Evolutionary conservation across 2,888 invertebrate species (phyloP), one percentile per base, ranked within the genome.

Genomic region (Platycheirus rosarum): DNA sequence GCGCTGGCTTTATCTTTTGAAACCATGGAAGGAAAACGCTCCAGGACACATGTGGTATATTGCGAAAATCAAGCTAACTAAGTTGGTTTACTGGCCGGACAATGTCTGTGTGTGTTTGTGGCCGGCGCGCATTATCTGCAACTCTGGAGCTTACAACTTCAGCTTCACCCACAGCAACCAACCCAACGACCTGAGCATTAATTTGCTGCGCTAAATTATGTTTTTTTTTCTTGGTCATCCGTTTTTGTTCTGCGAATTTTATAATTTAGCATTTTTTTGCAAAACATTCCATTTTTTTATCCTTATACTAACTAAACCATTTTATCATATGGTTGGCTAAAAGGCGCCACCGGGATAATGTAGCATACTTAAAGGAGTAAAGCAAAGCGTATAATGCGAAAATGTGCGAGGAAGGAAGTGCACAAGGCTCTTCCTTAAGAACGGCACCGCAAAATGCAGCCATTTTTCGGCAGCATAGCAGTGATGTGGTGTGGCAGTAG

Each of bases 161-260:
- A 73, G 63, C 51, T 14, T 37, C 35, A 46, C 65, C 63, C 63
- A 51, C 77, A 62, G 26, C 18, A 48, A 26, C 46, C 18, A 48
- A 26, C 46, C 42, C 48, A 44, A 20, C 62, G 35, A 60, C 42
- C 55, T 69, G 7, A 44, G 57, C 37, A 20, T 23, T 75, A 74
- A 69, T 65, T 51, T 75, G 42, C 51, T 65, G 18, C 49, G 16
- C 74, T 69, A 42, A 49, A 37, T 66, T 60, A 60, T 60, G 37
- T 8, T 66, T 62, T 49, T 53, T 42, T n/a, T 11, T 35, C 8
- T 42, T n/a, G 9, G 7, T 26, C 23, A 26, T 16, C 13, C 20
- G 29, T 42, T 65, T 35, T 68, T 68, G n/a, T 80, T 16, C 75
- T 80, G 65, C 23, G 53, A 69, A 80, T 80, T 69, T 51, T 63